phyloP scores from a whole-genome alignment of 1,140 invertebrate genomes.

The Drosophila sp. region DNA sequence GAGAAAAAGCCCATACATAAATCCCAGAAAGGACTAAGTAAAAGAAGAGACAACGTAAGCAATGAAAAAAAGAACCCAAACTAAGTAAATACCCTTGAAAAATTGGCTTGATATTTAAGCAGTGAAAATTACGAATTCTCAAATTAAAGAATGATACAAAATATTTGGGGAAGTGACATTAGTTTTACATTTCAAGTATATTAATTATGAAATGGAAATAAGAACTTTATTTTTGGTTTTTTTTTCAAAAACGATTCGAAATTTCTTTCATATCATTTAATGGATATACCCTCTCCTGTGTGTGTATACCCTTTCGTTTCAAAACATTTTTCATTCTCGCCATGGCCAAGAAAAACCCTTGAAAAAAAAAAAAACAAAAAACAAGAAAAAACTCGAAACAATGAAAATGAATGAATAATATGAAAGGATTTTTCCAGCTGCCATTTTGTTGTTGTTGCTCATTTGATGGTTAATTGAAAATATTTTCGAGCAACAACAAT shows the following conservation, averaged over 20 bases:
- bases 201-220: no score
- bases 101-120: no score
- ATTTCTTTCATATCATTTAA: no score
- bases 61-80: constrained; percentile 29
- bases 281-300: no score
- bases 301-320: neutral
- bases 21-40: constrained; percentile 36
- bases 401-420: constrained; percentile 72
- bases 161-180: no score
- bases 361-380: constrained; percentile 2
- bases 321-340: constrained; percentile 53
- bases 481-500: constrained; percentile 33
- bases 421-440: constrained; percentile 59
- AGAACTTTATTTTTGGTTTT: no score
- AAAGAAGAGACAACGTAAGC: constrained; percentile 14
- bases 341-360: constrained; percentile 36
- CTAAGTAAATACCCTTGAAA: no score
- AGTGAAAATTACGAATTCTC: no score
- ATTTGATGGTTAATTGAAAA: constrained; percentile 55
- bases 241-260: no score
- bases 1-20: constrained; percentile 53
- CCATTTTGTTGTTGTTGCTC: constrained; percentile 35
- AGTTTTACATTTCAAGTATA: no score
- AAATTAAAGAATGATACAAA: no score
- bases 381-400: constrained; percentile 32